Base-by-base conservation (phyloP, 2,888 invertebrate genomes). In the Ormia ochracea region DNA sequence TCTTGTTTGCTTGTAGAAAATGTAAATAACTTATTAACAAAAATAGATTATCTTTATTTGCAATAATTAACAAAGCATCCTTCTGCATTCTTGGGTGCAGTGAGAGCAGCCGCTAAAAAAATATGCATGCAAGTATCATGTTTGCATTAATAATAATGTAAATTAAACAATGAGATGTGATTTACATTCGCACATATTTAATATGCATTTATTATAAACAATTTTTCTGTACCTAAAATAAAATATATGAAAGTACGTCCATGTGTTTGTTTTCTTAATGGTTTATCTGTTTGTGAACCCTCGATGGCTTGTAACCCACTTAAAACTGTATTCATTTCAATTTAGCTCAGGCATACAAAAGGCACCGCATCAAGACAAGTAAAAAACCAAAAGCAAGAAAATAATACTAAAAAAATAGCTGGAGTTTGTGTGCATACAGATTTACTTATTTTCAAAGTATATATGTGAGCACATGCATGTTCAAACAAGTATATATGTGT, bases 251-350 rank as follows among this genome's bases (percentile, higher is more conserved):
- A 23, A n/a, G 12, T 26, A 45, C 31, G 17, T 58, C n/a, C 38
- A 3, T 59, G 9, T 23, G 33, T 59, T n/a, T 68, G 65, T 79
- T 79, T 52, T 36, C 52, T 70, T 45, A 66, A 70, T 75, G 79
- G 75, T 75, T 75, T 79, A 79, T 79, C 79, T 79, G 75, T 61
- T 79, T 54, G 73, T 79, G 75, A 79, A 79, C 79, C 79, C 79
- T 79, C 75, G 79, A 79, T 75, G 70, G 75, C 75, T 75, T 75
- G 79, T 79, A 79, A 79, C 69, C 75, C 79, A 79, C 79, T 79
- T 79, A 79, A 79, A 75, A 65, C 52, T 79, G 79, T 75, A 79
- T 79, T 79, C 65, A 79, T 79, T 79, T 79, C 65, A 79, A 79
- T 79, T 79, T 70, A 79, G 75, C 75, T 52, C 79, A 66, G 61